Evolutionary conservation across 2,888 invertebrate genomes (phyloP).

Genomic region (Dichetophora obliterata): DNA sequence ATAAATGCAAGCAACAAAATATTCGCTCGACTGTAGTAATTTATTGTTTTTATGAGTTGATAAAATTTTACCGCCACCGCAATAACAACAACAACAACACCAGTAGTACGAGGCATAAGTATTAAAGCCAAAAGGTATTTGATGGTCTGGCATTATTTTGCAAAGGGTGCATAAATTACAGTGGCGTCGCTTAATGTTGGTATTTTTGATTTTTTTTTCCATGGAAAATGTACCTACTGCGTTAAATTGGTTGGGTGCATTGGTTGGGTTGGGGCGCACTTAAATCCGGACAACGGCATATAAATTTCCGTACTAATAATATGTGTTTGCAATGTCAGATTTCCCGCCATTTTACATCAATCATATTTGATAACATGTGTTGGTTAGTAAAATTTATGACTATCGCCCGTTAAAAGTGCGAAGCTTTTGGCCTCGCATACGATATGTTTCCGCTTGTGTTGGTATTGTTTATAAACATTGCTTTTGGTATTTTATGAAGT

Average conservation of each 20-base stretch:
- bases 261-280: not conserved
- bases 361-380: constrained; percentile 33
- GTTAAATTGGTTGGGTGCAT: not conserved
- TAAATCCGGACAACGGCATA: not conserved
- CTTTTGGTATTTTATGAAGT: no score
- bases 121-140: no score
- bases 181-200: not conserved
- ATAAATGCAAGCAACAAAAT: constrained; percentile 33
- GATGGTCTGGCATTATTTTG: not conserved
- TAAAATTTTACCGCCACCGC: constrained; percentile 24
- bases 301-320: constrained; percentile 33
- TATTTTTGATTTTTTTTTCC: not conserved
- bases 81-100: not conserved
- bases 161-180: constrained; percentile 50
- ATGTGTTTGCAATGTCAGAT: constrained; percentile 45
- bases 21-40: constrained; percentile 42
- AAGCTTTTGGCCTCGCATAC: no score
- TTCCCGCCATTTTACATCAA: constrained; percentile 46
- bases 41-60: constrained; percentile 45
- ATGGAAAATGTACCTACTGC: not conserved
- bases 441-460: no score
- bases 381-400: not conserved
- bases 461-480: no score
- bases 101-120: no score
- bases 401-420: no score